Conservation (phyloP, 2,797 vertebrate genomes). For the Myiotriccus ornatus region DNA sequence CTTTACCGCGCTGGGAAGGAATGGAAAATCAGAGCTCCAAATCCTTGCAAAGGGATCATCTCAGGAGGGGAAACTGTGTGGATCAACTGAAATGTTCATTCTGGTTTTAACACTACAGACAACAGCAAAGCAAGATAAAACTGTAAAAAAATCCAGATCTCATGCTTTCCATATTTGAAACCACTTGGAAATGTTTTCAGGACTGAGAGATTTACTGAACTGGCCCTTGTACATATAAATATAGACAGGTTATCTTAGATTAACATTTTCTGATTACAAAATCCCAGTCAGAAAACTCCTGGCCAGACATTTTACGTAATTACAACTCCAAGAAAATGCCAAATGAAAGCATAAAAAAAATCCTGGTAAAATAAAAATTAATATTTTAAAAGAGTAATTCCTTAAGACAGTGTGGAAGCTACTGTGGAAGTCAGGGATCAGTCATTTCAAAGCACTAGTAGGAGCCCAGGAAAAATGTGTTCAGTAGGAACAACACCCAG, state of each 20-base stretch:
- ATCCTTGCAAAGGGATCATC: not conserved
- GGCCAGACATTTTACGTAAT: not conserved
- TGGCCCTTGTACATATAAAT: not conserved
- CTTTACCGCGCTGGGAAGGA: not conserved
- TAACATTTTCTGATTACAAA: not conserved
- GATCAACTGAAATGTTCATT: not conserved
- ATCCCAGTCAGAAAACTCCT: not conserved
- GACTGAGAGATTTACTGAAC: not conserved
- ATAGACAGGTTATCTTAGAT: not conserved
- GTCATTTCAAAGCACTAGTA: not conserved
- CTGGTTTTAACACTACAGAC: not conserved
- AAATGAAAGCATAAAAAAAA: not conserved
- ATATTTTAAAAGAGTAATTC: not conserved
- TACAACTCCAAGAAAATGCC: not conserved
- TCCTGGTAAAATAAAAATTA: not conserved
- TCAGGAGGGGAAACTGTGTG: not conserved
- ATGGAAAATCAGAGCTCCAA: slow-evolving; percentile 44
- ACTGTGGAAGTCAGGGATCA: not conserved
- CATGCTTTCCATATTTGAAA: not conserved
- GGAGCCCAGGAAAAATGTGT: not conserved
- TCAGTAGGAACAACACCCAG: not conserved
- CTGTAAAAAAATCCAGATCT: not conserved
- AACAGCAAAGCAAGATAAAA: not conserved
- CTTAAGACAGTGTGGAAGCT: not conserved
- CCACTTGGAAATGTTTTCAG: not conserved